These are phyloP conservation scores for Neomorphus geoffroyi DNA, from an alignment of 2,797 vertebrate species.

Conservation along the genomic window DNA sequence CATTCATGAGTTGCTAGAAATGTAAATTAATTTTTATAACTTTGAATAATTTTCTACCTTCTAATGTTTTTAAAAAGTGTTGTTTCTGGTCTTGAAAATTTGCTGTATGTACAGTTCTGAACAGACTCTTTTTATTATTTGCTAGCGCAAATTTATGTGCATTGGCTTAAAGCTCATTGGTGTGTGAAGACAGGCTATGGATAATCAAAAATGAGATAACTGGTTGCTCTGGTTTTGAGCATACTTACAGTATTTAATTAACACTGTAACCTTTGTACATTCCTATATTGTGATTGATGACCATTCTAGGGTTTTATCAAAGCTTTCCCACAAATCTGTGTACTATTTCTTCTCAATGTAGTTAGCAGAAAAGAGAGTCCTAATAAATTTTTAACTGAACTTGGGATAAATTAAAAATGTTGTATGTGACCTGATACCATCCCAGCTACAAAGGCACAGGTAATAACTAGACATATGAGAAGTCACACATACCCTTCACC, in stretches of 20 bases:
- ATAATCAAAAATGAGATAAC: not conserved
- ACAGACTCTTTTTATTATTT: not conserved
- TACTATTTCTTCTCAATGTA: not conserved
- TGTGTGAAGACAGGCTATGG: not conserved
- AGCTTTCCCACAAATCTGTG: not conserved
- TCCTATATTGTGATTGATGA: not conserved
- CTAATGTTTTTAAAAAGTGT: not conserved
- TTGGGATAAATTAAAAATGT: not conserved
- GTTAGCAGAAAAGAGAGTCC: not conserved
- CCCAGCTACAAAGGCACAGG: not conserved
- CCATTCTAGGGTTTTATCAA: not conserved
- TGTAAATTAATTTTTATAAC: not conserved
- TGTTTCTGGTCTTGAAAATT: not conserved
- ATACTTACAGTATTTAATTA: not conserved
- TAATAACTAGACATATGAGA: not conserved
- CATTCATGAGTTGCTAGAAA: not conserved
- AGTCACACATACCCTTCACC: not conserved
- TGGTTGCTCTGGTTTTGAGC: not conserved
- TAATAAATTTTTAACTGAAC: not conserved
- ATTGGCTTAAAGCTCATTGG: not conserved
- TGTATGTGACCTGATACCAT: not conserved
- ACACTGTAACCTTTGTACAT: not conserved
- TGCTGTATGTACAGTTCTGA: not conserved
- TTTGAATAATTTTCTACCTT: not conserved
- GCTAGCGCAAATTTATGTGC: not conserved